Base-by-base conservation (phyloP, 2,113 vertebrate species). In the Aldabrachelys gigantea region DNA sequence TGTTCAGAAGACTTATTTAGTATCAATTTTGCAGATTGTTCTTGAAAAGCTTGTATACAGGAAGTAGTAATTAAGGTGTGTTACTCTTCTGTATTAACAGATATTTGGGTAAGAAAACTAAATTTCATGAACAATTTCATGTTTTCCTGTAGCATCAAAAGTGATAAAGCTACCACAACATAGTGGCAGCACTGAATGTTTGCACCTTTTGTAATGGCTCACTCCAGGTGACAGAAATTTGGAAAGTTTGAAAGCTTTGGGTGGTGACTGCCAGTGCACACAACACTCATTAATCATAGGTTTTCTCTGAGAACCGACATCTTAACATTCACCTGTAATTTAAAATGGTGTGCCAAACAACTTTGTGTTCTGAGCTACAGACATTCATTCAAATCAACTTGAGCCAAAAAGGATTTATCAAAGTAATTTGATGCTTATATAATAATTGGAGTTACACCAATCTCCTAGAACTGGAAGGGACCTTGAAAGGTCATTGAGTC, bases 1-100 rank as follows among this genome's bases (percentile, higher is more conserved):
- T 41, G 53, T 93, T 96, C 57, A 76, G 54, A 89, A 89, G 44
- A 78, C 56, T 95, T 90, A 83, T 69, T 94, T 96, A 92, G 89
- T 94, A 54, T 78, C 50, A 88, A 47, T 92, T 96, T 87, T 88
- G 76, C 89, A 79, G 31, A 82, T 90, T 96, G 25, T 65, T 95
- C 22, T 62, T 21, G 22, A 84, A 90, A 93, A 89, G 27, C 0
- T 1, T 16, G 1, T 52, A 4, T 89, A 81, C 25, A 80, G 17
- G 80, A 93, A 89, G 78, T 25, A 91, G 56, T 84, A 85, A 91
- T 89, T 93, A 69, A 88, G 50, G 57, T 95, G 79, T 17, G 82
- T 75, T 88, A 53, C 75, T 35, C 57, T 49, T 47, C 84, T 88
- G 65, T 25, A 91, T 54, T 29, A 93, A 52, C 25, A 90, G 8